A percentile compares a stretch with the other conserved stretches of the same genome.
phyloP scores from a whole-genome alignment of 2,888 invertebrate genomes.

The Drosophila falleni region DNA sequence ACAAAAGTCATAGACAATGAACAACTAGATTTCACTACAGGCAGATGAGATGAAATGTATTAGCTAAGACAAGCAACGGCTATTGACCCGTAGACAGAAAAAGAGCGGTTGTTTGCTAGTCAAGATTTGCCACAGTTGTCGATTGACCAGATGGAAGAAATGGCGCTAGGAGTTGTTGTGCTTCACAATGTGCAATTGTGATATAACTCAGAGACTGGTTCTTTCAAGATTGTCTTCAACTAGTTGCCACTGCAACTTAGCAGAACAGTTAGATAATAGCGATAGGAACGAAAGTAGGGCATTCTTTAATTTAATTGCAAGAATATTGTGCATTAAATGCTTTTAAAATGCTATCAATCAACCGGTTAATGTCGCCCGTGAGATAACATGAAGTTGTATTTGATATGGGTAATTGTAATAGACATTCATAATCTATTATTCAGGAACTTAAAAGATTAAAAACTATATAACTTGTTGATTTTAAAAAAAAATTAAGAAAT shows the following conservation, averaged over 20 bases:
- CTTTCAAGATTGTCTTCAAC: slow-evolving; percentile 21
- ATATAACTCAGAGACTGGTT: slow-evolving; percentile 48
- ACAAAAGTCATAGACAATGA: no score
- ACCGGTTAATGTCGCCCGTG: slow-evolving; percentile 45
- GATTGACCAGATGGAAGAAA: slow-evolving; percentile 31
- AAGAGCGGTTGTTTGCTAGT: slow-evolving; percentile 3
- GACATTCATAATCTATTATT: neutral
- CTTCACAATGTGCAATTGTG: slow-evolving; percentile 30
- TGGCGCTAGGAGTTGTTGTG: slow-evolving; percentile 31
- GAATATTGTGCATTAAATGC: slow-evolving; percentile 50
- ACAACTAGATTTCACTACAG: neutral
- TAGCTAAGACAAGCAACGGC: slow-evolving; percentile 3
- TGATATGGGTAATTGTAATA: neutral
- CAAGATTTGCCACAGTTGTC: slow-evolving; percentile 18
- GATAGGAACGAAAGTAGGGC: slow-evolving; percentile 47
- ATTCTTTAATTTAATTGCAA: slow-evolving; percentile 42
- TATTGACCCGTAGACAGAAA: slow-evolving; percentile 16
- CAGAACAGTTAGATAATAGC: slow-evolving; percentile 64
- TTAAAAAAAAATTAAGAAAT: no score
- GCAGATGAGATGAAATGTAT: neutral
- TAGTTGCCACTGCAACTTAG: slow-evolving; percentile 29
- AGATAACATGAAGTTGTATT: neutral
- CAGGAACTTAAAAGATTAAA: no score
- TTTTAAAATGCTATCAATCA: slow-evolving; percentile 45
- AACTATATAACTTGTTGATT: no score